Percentiles rank a stretch among this genome's conserved stretches.
phyloP scores from a whole-genome alignment of 35 echinoderm and acorn worm species.

The Hemicentrotus pulcherrimus region DNA sequence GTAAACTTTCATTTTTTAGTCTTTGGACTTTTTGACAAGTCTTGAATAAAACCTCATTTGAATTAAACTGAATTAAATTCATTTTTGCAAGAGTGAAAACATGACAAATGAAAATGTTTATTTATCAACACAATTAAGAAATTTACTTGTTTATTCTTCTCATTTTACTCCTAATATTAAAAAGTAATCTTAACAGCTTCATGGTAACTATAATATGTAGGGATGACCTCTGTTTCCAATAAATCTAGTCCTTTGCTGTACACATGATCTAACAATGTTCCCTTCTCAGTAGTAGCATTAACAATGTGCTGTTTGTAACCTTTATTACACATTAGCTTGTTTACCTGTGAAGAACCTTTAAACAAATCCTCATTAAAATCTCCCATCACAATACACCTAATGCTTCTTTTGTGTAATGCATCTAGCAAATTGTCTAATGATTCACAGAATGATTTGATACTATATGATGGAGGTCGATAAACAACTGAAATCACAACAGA shows the following conservation, averaged over 20 bases:
- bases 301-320: conserved; percentile 54
- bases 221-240: background rate
- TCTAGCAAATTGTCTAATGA: background rate
- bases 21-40: no score
- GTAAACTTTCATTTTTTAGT: no score
- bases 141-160: no score
- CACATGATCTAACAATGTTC: conserved; percentile 60
- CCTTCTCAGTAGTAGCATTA: conserved; percentile 46
- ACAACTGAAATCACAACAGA: conserved; percentile 29
- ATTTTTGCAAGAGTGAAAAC: no score
- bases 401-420: background rate
- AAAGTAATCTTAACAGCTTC: conserved; percentile 34
- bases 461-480: conserved; percentile 20
- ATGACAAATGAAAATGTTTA: no score
- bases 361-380: conserved; percentile 61
- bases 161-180: background rate
- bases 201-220: conserved; percentile 58
- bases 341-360: background rate
- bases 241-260: conserved; percentile 44
- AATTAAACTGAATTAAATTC: no score
- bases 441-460: background rate
- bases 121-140: no score
- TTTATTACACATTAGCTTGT: background rate
- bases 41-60: no score
- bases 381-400: conserved; percentile 25